Evolutionary conservation across 2,888 invertebrate genomes (phyloP).

Genomic region (Scaptomyza caliginosa): DNA sequence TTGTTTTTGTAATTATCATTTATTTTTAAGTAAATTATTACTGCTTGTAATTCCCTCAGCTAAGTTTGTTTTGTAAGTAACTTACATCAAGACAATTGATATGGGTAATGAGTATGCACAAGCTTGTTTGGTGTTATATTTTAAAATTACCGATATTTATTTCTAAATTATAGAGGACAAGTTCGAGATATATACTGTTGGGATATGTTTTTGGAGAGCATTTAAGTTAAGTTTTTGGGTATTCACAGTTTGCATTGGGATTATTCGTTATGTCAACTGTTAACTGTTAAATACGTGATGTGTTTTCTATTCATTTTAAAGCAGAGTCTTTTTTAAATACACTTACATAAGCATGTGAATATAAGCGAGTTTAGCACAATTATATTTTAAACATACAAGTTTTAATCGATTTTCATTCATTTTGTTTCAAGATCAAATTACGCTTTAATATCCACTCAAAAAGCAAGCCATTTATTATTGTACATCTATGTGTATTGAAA

Average conservation of each 20-base stretch:
- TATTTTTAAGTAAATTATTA: conserved; percentile 50
- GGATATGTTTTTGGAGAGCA: conserved; percentile 50
- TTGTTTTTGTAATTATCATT: conserved; percentile 8
- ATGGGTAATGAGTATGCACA: conserved; percentile 59
- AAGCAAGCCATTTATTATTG: conserved; percentile 39
- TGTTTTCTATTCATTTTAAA: conserved; percentile 16
- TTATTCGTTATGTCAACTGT: conserved; percentile 18
- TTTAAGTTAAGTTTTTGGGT: conserved; percentile 10
- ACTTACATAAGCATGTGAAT: conserved; percentile 48
- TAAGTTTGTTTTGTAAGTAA: conserved; percentile 45
- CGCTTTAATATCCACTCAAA: conserved; percentile 21
- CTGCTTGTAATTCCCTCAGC: conserved; percentile 44
- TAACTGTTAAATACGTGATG: conserved; percentile 19
- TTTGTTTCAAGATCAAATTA: conserved; percentile 31
- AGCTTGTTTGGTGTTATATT: conserved; percentile 25
- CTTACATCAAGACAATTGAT: conserved; percentile 58
- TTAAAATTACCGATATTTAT: conserved; percentile 11
- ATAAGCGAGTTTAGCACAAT: conserved; percentile 53
- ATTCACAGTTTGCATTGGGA: conserved; percentile 1
- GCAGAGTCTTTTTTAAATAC: conserved; percentile 58
- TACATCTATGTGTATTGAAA: conserved; percentile 43
- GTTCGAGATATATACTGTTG: conserved; percentile 35
- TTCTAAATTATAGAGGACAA: conserved; percentile 24
- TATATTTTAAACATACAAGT: conserved; percentile 43
- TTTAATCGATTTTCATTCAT: conserved; percentile 13